Conservation (phyloP, 2,797 vertebrate genomes). For the Pipistrellus pipistrellus region DNA sequence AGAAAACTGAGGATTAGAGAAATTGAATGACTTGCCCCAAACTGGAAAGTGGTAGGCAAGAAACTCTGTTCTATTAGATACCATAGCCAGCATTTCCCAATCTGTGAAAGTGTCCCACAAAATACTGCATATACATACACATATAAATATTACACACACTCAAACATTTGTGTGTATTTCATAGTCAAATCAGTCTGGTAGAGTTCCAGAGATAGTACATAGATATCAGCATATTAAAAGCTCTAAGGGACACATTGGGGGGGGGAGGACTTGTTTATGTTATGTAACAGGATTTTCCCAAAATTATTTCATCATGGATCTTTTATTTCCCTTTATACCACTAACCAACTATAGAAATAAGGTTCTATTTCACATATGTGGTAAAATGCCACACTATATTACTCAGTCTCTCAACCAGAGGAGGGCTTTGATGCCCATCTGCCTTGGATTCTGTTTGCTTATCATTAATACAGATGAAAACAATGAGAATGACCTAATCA, state of each 20-base stretch:
- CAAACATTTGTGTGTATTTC: background rate
- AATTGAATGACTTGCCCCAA: constrained; percentile 8
- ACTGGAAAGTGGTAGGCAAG: background rate
- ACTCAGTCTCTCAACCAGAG: constrained; percentile 7
- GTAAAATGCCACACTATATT: background rate
- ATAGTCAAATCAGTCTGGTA: background rate
- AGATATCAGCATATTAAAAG: background rate
- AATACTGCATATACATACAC: background rate
- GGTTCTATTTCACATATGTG: constrained; percentile 6
- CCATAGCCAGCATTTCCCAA: background rate
- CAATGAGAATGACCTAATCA: constrained; percentile 56
- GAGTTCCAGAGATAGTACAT: background rate
- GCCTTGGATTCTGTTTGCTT: constrained; percentile 13
- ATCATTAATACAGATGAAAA: constrained; percentile 51
- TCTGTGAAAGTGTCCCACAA: background rate
- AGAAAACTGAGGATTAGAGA: constrained; percentile 11
- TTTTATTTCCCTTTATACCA: constrained; percentile 14
- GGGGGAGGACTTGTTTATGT: constrained; percentile 2
- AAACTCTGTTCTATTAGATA: background rate
- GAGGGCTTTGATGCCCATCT: background rate
- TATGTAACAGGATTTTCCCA: background rate
- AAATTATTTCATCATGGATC: background rate
- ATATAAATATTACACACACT: background rate
- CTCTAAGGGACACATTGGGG: background rate
- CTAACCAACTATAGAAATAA: background rate